These are phyloP conservation scores for Lagria hirta DNA, from an alignment of 2,888 invertebrate species.

Conservation along the genomic window DNA sequence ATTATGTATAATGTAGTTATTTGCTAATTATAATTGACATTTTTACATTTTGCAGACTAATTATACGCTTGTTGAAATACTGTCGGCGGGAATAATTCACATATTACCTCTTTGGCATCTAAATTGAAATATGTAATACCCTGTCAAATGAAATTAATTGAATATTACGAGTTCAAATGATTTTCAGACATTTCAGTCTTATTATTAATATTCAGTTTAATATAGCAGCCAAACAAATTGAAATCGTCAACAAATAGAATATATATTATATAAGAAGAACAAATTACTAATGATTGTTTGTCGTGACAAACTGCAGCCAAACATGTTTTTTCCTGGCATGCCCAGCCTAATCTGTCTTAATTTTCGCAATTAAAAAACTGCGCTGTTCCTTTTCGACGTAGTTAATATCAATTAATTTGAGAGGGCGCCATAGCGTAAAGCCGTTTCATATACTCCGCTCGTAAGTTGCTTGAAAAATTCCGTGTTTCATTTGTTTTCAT, in stretches of 20 bases:
- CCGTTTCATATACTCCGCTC: constrained; percentile 6
- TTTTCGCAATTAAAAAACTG: constrained; percentile 25
- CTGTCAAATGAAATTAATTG: constrained; percentile 21
- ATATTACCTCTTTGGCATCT: constrained; percentile 22
- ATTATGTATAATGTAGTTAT: no score
- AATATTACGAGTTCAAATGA: constrained; percentile 14
- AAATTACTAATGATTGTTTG: constrained; percentile 11
- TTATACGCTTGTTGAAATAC: no score
- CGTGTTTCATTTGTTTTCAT: constrained; percentile 24
- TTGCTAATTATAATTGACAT: no score
- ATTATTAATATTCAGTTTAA: constrained; percentile 10
- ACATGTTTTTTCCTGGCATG: neutral
- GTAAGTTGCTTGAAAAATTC: constrained; percentile 15
- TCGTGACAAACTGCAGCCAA: constrained; percentile 6
- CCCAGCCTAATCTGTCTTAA: constrained; percentile 13
- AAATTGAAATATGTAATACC: constrained; percentile 24
- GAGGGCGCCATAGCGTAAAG: constrained; percentile 14
- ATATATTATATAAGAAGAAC: no score
- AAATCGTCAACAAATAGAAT: constrained; percentile 8
- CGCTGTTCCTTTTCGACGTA: constrained; percentile 29
- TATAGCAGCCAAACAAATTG: no score
- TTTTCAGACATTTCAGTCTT: constrained; percentile 12
- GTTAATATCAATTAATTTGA: constrained; percentile 40
- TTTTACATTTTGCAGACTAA: no score
- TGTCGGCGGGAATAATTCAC: constrained; percentile 27